Conservation (phyloP, 2,888 invertebrate genomes). For the Periphyllus acericola region DNA sequence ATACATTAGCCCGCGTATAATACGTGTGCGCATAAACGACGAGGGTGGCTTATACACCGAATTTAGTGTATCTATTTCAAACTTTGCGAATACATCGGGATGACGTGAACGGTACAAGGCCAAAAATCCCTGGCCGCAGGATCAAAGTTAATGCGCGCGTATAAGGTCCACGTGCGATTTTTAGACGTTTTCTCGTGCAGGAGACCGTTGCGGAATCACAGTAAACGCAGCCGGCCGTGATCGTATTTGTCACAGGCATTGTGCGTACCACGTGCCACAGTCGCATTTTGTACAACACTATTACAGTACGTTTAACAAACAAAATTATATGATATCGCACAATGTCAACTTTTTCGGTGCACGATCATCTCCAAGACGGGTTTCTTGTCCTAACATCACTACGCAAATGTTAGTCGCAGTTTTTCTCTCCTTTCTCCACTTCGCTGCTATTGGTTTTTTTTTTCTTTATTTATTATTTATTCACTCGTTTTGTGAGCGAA, state of each 20-base stretch:
- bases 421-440: not conserved
- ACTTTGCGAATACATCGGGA: not conserved
- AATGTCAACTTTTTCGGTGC: conserved; percentile 23
- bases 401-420: not conserved
- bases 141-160: not conserved
- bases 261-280: not conserved
- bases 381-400: not conserved
- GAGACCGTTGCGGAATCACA: not conserved
- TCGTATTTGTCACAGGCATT: conserved; percentile 23
- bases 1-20: too few relatives aligned
- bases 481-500: not conserved
- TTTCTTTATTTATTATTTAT: not conserved
- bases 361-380: conserved; percentile 13
- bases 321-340: not conserved
- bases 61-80: too few relatives aligned
- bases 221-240: not conserved
- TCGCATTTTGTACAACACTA: not conserved
- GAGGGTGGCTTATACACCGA: too few relatives aligned
- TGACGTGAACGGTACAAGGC: not conserved
- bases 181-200: not conserved
- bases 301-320: not conserved
- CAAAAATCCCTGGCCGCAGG: not conserved
- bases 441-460: not conserved
- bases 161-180: conserved; percentile 2
- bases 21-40: too few relatives aligned